A percentile compares a stretch with the other conserved stretches of the same genome.
Evolutionary conservation across 2,888 invertebrate genomes (phyloP).

Genomic region (Pycnomerus fuliginosus): DNA sequence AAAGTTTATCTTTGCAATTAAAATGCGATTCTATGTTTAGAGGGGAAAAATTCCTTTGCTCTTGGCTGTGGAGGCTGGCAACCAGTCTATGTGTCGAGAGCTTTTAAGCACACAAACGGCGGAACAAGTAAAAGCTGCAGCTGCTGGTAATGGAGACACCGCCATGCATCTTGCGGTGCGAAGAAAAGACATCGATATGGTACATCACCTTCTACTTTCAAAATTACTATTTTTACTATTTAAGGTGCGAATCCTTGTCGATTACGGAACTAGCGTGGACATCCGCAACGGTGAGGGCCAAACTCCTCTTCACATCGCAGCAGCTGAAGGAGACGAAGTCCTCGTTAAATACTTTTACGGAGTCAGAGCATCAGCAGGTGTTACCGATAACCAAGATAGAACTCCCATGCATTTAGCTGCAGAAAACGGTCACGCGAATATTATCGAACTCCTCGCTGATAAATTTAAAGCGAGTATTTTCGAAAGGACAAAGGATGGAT

Average conservation of each 20-base stretch:
- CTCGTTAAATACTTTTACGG: slow-evolving; percentile 95
- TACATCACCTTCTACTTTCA: slow-evolving; percentile 16
- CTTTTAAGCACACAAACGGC: slow-evolving; percentile 83
- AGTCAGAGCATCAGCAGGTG: slow-evolving; percentile 90
- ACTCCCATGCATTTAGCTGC: slow-evolving; percentile 98
- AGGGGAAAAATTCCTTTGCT: slow-evolving; percentile 92
- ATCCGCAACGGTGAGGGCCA: slow-evolving; percentile 92
- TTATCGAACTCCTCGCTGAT: slow-evolving; percentile 94
- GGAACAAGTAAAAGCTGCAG: slow-evolving; percentile 83
- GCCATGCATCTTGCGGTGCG: slow-evolving; percentile 94
- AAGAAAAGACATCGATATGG: slow-evolving; percentile 89
- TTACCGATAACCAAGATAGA: slow-evolving; percentile 94
- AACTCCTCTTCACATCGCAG: slow-evolving; percentile 92
- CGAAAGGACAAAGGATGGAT: slow-evolving; percentile 96
- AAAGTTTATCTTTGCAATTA: not conserved
- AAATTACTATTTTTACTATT: not conserved
- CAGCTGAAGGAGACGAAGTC: slow-evolving; percentile 92
- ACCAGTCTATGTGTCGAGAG: slow-evolving; percentile 93
- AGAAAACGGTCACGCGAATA: slow-evolving; percentile 92
- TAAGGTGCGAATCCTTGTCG: slow-evolving; percentile 77
- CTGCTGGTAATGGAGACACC: slow-evolving; percentile 86
- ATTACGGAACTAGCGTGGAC: slow-evolving; percentile 90
- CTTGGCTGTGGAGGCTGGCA: slow-evolving; percentile 91
- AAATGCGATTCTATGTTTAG: slow-evolving; percentile 55
- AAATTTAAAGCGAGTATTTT: slow-evolving; percentile 97